These are phyloP conservation scores for Augochlora pura DNA, from an alignment of 1,140 invertebrate species.

Conservation along the genomic window DNA sequence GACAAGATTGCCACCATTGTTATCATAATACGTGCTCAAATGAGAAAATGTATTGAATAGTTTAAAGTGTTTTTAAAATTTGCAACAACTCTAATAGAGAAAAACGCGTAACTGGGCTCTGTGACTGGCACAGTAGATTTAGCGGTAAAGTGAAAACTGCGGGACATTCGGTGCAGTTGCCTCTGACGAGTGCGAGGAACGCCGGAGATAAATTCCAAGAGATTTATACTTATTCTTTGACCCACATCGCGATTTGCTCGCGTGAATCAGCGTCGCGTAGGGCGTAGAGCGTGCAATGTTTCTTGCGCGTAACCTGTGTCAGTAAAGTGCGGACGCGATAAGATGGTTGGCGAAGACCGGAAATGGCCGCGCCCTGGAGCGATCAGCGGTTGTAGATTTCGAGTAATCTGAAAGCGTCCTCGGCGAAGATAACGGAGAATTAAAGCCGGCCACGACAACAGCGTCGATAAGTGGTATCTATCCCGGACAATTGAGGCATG, in stretches of 20 bases:
- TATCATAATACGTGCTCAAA: too few species aligned
- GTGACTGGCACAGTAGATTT: too few species aligned
- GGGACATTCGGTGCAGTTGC: too few species aligned
- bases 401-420: conserved; percentile 42
- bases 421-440: conserved; percentile 54
- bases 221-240: too few species aligned
- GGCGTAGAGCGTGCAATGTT: conserved; percentile 7
- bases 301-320: conserved; percentile 17
- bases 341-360: conserved; percentile 48
- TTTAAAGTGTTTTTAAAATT: too few species aligned
- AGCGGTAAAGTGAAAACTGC: too few species aligned
- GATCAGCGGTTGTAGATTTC: conserved; percentile 39
- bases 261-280: conserved; percentile 29
- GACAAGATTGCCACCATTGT: too few species aligned
- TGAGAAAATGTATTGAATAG: too few species aligned
- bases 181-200: too few species aligned
- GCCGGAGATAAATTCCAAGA: too few species aligned
- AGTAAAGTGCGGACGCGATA: conserved; percentile 45
- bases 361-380: conserved; percentile 32
- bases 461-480: neutral
- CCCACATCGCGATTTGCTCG: neutral
- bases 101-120: too few species aligned
- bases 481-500: neutral
- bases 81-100: too few species aligned
- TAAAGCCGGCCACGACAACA: conserved; percentile 27